Conservation (phyloP, 2,797 vertebrate genomes). For the Coregonus ussuriensis region DNA sequence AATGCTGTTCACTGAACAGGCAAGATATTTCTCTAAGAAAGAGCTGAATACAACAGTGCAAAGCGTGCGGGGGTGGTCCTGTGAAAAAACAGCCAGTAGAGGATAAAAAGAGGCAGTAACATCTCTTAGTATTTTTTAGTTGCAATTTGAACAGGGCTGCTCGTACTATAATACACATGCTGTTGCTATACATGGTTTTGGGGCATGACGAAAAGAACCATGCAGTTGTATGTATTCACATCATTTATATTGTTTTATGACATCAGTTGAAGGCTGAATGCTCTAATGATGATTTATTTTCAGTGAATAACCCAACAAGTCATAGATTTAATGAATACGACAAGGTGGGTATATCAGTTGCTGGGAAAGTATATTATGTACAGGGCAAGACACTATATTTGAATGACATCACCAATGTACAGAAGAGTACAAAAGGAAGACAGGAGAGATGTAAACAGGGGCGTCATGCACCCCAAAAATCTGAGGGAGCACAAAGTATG, state of each 20-base stretch:
- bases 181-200: not conserved
- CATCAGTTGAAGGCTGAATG: not conserved
- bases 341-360: too few species aligned
- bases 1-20: conserved; percentile 4
- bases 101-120: not conserved
- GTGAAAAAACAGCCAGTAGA: not conserved
- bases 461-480: too few species aligned
- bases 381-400: too few species aligned
- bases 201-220: not conserved
- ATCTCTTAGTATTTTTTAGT: not conserved
- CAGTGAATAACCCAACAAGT: not conserved
- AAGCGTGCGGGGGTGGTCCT: not conserved
- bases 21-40: conserved; percentile 48
- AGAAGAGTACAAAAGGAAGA: too few species aligned
- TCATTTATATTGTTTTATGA: not conserved
- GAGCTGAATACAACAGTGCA: not conserved
- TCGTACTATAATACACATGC: not conserved
- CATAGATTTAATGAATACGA: too few species aligned
- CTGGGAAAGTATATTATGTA: too few species aligned
- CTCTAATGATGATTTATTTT: not conserved
- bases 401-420: too few species aligned
- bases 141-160: not conserved
- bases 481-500: too few species aligned
- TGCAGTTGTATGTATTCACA: not conserved
- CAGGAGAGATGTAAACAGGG: too few species aligned